A percentile compares a stretch with the other conserved stretches of the same genome.
Evolutionary conservation across 2,797 vertebrate species (phyloP).

Genomic region (Nyctalus aviator): DNA sequence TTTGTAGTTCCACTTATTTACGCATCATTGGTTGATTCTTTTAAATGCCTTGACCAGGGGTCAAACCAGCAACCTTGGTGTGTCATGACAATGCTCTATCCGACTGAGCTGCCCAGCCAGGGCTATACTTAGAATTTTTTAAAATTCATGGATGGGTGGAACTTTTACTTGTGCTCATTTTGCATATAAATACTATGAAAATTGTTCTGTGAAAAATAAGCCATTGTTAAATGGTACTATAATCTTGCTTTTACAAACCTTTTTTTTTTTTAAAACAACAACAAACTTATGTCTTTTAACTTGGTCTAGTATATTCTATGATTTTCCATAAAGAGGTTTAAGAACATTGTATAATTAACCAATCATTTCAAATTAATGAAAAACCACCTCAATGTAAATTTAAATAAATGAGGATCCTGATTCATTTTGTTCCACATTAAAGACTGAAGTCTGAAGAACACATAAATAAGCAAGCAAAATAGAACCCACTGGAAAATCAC

Average conservation of each 20-base stretch:
- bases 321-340: background rate
- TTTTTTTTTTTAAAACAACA: background rate
- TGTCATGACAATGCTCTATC: background rate
- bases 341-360: slow-evolving; percentile 42
- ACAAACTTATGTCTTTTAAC: slow-evolving; percentile 10
- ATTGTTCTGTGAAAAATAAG: background rate
- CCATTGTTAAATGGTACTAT: background rate
- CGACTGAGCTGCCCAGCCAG: background rate
- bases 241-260: background rate
- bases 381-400: slow-evolving; percentile 44
- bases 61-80: background rate
- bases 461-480: slow-evolving; percentile 70
- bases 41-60: background rate
- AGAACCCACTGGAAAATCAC: slow-evolving; percentile 68
- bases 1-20: background rate
- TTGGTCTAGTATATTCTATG: background rate
- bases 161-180: slow-evolving; percentile 18
- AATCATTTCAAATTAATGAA: slow-evolving; percentile 48
- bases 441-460: slow-evolving; percentile 60
- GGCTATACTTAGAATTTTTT: background rate
- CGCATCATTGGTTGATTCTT: background rate
- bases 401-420: slow-evolving; percentile 58
- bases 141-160: background rate
- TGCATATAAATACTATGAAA: slow-evolving; percentile 44
- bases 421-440: slow-evolving; percentile 67